Percentiles rank a stretch among this genome's conserved stretches.
These are phyloP conservation scores for Catonia carolina DNA, from an alignment of 2,888 invertebrate species.

Conservation along the genomic window DNA sequence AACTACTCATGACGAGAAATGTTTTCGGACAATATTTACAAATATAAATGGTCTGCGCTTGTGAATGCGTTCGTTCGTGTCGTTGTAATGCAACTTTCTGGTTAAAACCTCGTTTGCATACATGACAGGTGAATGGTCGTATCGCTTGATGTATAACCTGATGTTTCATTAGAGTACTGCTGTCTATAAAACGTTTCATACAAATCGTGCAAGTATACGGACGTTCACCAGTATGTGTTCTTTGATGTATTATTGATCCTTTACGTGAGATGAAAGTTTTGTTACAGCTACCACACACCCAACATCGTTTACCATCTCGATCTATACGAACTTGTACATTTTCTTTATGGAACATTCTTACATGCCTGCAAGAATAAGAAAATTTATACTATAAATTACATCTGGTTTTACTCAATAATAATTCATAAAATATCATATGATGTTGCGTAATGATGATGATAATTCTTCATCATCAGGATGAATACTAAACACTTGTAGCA, in stretches of 20 bases:
- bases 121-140: constrained; percentile 29
- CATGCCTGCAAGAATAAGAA: constrained; percentile 25
- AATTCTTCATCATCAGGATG: not conserved
- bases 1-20: constrained; percentile 29
- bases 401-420: not conserved
- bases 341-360: constrained; percentile 28
- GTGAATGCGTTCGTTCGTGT: constrained; percentile 30
- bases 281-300: constrained; percentile 31
- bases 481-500: not conserved
- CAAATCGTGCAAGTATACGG: constrained; percentile 31
- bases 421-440: not conserved
- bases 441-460: not conserved
- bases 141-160: constrained; percentile 32
- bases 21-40: constrained; percentile 33
- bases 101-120: constrained; percentile 31
- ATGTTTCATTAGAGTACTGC: constrained; percentile 32
- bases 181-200: constrained; percentile 30
- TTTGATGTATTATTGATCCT: constrained; percentile 34
- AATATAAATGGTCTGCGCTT: constrained; percentile 27
- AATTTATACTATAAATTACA: too few relatives aligned
- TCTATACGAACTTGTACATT: constrained; percentile 28
- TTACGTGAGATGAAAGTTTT: constrained; percentile 39
- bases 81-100: constrained; percentile 32
- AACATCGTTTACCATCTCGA: constrained; percentile 29
- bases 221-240: constrained; percentile 31